Evolutionary conservation across 2,797 vertebrate genomes (phyloP), one percentile per base, ranked within the genome.

Genomic region (Catharus ustulatus): DNA sequence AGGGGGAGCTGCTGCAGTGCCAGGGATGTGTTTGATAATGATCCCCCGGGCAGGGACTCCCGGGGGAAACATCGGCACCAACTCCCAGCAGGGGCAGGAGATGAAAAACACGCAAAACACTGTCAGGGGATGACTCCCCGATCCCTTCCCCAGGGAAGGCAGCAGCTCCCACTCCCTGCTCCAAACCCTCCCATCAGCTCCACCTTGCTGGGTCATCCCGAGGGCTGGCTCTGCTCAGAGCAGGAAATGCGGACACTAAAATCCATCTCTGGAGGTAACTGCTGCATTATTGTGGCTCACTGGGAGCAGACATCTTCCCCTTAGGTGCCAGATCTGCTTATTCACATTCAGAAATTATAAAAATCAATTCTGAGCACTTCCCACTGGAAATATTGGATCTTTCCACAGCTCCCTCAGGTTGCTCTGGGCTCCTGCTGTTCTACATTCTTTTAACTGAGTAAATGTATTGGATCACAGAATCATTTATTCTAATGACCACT

Each of bases 71-170:
- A 64, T 67, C 55, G 13, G 67, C 42, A 71, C 83, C 27, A 59
- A 29, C 29, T 29, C 63, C 51, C 78, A 74, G 86, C 48, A 87
- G 80, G 77, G 74, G 43, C 10, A 49, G 67, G 36, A 89, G 74
- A 93, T 81, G 82, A 51, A 90, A 92, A 87, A 11, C 75, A 72
- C 68, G 81, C 30, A 95, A 58, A 92, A 90, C 49, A 13, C 9
- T 71, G 49, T 32, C 61, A 15, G 40, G 21, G 17, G 55, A 32
- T 67, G 71, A 15, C 13, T 63, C 13, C 51, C 10, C 26, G n/a
- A 15, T 13, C 24, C 67, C 42, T 68, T 34, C 61, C 69, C 51
- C 52, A 58, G 82, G 81, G 34, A 72, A 79, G 34, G 71, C 52
- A 38, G 36, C 51, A 17, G 17, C 68, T 85, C 81, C 69, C 52